Percentiles rank a stretch among this genome's conserved stretches.
phyloP scores from a whole-genome alignment of 2,113 vertebrate genomes.

The Danionella cerebrum region DNA sequence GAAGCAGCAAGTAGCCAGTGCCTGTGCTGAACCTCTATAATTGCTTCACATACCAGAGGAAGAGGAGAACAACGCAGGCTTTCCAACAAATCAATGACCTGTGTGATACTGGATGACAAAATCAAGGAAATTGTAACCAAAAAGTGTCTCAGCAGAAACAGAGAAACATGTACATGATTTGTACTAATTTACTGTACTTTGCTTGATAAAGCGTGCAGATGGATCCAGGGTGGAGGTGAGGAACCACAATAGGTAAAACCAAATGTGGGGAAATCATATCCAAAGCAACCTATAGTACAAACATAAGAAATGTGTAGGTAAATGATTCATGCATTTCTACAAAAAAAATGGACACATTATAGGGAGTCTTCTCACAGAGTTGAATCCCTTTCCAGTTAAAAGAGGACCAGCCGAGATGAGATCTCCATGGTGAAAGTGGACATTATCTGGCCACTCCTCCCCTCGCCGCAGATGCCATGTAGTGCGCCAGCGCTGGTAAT shows the following conservation, averaged over 20 bases:
- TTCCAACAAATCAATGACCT: slow-evolving; percentile 81
- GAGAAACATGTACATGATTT: neutral
- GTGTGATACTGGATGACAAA: slow-evolving; percentile 70
- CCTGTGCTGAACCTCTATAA: slow-evolving; percentile 72
- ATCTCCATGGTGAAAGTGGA: slow-evolving; percentile 74
- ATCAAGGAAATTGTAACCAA: neutral
- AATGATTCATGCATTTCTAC: too few relatives aligned
- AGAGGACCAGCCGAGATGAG: slow-evolving; percentile 61
- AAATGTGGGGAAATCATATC: slow-evolving; percentile 79
- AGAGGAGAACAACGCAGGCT: slow-evolving; percentile 63
- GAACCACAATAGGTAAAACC: slow-evolving; percentile 64
- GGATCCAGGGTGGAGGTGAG: slow-evolving; percentile 73
- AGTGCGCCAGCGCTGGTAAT: slow-evolving; percentile 74
- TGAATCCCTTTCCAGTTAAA: slow-evolving; percentile 64
- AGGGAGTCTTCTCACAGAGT: slow-evolving; percentile 65
- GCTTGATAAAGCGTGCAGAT: slow-evolving; percentile 80
- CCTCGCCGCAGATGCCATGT: slow-evolving; percentile 68
- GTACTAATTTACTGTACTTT: slow-evolving; percentile 69
- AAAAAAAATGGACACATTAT: neutral
- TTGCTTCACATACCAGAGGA: slow-evolving; percentile 73
- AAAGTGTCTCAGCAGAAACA: too few relatives aligned
- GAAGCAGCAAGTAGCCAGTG: slow-evolving; percentile 77
- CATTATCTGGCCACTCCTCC: slow-evolving; percentile 80
- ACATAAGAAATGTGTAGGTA: neutral
- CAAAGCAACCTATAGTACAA: slow-evolving; percentile 65